phyloP scores from a whole-genome alignment of 2,888 invertebrate species.

The Campopleginae sp. region DNA sequence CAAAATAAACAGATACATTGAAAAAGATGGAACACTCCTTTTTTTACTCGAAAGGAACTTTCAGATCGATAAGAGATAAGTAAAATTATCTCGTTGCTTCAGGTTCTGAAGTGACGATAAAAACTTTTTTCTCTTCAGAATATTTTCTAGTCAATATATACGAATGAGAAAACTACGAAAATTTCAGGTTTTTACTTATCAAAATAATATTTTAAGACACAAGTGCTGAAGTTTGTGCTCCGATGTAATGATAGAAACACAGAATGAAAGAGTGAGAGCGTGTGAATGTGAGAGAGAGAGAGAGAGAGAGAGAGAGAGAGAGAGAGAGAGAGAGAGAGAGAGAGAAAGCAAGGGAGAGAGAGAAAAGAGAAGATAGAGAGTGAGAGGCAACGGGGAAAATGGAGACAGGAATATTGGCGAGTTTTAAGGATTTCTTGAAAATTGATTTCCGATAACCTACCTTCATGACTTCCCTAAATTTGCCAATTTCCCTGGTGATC shows the following conservation, averaged over 20 bases:
- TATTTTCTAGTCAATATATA: neutral
- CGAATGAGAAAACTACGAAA: neutral
- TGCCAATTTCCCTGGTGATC: conserved; percentile 98
- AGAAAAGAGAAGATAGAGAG: conserved; percentile 15
- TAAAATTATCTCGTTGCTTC: neutral
- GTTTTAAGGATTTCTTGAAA: neutral
- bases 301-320: neutral
- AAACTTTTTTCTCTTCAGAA: neutral
- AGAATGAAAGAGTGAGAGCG: neutral
- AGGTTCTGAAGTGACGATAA: neutral
- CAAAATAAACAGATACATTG: neutral
- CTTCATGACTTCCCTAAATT: conserved; percentile 99
- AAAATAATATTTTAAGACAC: conserved; percentile 8
- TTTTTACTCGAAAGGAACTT: conserved; percentile 11
- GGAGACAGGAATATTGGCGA: conserved; percentile 39
- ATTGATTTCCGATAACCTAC: conserved; percentile 84
- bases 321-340: conserved; percentile 9
- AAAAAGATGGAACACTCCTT: conserved; percentile 14
- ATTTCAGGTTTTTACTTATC: neutral
- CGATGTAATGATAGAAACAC: conserved; percentile 45
- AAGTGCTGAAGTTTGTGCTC: conserved; percentile 38
- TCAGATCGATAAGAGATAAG: neutral
- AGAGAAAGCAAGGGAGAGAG: neutral
- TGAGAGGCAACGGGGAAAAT: conserved; percentile 20
- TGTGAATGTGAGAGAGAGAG: conserved; percentile 23